Conservation (phyloP, 2,797 vertebrate genomes). For the Streptopelia turtur region DNA sequence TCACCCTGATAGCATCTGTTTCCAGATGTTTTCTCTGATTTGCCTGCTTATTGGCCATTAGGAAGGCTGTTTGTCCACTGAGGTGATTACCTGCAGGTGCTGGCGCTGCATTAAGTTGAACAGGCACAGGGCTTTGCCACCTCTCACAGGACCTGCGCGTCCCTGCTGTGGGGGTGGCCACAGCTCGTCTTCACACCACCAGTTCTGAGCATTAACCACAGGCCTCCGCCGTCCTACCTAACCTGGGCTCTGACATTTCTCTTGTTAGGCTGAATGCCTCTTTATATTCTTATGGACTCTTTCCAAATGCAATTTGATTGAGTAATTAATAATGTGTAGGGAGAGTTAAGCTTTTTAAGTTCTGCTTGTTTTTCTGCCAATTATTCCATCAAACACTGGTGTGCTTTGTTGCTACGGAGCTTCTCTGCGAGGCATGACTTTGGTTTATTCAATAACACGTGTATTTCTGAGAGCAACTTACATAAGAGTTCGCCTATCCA, state of each 20-base stretch:
- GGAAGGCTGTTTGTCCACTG: neutral
- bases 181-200: neutral
- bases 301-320: neutral
- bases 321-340: neutral
- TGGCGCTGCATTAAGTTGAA: neutral
- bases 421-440: neutral
- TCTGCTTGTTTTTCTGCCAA: neutral
- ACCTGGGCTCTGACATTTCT: neutral
- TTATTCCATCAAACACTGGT: neutral
- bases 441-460: neutral
- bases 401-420: neutral
- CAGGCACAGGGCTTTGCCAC: neutral
- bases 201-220: fast-evolving
- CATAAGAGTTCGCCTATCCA: neutral
- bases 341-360: slow-evolving; percentile 31
- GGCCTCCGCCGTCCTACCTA: neutral
- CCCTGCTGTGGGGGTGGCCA: neutral
- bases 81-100: neutral
- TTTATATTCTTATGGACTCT: neutral
- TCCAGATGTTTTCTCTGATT: neutral
- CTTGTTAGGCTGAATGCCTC: neutral
- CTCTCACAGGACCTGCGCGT: neutral
- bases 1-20: neutral
- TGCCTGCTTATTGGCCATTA: neutral
- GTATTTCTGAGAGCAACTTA: neutral